Base-by-base conservation (phyloP, 2,797 vertebrate species). In the Channallabes apus region DNA sequence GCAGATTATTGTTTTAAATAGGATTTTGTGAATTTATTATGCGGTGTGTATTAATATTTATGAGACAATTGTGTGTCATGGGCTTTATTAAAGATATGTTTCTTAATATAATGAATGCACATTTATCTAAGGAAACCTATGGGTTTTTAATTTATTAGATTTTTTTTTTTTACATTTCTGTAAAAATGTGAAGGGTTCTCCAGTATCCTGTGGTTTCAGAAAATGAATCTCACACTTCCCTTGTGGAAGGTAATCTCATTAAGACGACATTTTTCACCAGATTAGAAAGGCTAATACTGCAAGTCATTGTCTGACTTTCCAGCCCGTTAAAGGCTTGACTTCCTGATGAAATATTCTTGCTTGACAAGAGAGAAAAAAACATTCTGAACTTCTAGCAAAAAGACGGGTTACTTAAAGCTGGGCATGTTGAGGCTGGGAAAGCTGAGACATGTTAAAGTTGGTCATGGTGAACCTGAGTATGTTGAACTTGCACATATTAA, bases 211-310 rank as follows among this genome's bases (percentile, higher is more conserved):
- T 15, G 5, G 32, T 79, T 62, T 41, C 58, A n/a, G 4, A 32
- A 79, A 79, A 79, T 41, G 35, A 79, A 61, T 62, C 58, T 62
- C 32, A 38, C 76, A 7, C 59, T 78, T 77, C 29, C 54, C 75
- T 24, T 24, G 56, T 38, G 29, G 54, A 38, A 78, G 54, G 12
- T 75, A 61, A 78, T 78, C 29, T 35, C 29, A 78, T 78, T 59
- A 78, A 35, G 76, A 35, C 35, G 54, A 78, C 12, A 78, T 78
- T 78, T 78, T 78, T 61, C 18, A 78, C 56, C 29, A 61, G 76
- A 61, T 61, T 78, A 61, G 56, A 1, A 12, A 38, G 58, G 58
- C 32, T 79, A 79, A 62, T 62, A 35, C 77, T 15, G 56, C 6
- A 22, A 79, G 32, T 35, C 32, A n/a, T 17, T 79, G 77, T 38